Conservation (phyloP, 1,140 invertebrate genomes). For the Leptinotarsa texana region DNA sequence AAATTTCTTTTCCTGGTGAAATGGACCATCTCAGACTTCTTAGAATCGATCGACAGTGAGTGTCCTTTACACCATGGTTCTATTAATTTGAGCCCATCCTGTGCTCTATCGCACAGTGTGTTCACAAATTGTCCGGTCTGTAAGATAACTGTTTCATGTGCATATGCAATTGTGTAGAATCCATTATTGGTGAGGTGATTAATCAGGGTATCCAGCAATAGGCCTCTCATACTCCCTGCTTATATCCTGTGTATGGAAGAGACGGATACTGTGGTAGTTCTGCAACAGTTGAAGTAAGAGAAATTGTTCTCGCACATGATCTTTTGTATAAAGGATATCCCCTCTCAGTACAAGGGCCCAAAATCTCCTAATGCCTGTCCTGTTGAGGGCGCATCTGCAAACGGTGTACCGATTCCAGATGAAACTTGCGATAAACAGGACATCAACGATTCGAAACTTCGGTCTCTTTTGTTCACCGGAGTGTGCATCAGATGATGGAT, state of each 20-base stretch:
- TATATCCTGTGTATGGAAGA: not conserved
- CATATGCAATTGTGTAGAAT: no score
- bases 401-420: not conserved
- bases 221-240: not conserved
- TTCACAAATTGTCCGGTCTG: no score
- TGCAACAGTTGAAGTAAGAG: not conserved
- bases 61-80: no score
- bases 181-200: no score
- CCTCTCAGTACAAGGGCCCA: not conserved
- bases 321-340: not conserved
- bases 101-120: no score
- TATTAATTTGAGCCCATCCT: no score
- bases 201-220: not conserved
- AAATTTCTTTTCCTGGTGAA: no score
- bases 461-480: constrained; percentile 9
- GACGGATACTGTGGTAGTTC: not conserved
- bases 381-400: not conserved
- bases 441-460: constrained; percentile 8
- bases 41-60: no score
- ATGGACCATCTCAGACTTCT: no score
- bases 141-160: no score
- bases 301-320: not conserved
- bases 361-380: not conserved
- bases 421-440: constrained; percentile 5
- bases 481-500: constrained; percentile 7